Percentiles rank a stretch among this genome's conserved stretches.
phyloP scores from a whole-genome alignment of 2,113 vertebrate species.

The Lasiurus cinereus region DNA sequence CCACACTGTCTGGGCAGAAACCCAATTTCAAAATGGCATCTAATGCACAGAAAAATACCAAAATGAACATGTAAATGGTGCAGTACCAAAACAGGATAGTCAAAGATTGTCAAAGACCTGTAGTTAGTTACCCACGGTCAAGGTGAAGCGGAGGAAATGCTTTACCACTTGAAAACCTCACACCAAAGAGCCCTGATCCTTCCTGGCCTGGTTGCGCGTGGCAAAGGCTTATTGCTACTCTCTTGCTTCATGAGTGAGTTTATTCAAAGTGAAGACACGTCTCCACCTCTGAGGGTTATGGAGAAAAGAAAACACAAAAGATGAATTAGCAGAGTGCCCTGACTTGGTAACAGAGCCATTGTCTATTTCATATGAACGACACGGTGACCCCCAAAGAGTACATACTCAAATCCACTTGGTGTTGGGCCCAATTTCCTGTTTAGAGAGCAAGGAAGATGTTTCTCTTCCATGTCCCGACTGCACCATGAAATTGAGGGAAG shows the following conservation, averaged over 20 bases:
- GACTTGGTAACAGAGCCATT: neutral
- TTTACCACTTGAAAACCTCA: neutral
- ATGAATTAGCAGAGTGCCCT: neutral
- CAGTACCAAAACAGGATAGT: neutral
- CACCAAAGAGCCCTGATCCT: neutral
- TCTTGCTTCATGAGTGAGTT: constrained; percentile 19
- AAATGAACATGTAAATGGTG: neutral
- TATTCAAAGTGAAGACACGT: constrained; percentile 44
- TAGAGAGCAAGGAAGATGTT: constrained; percentile 62
- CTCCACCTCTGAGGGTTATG: neutral
- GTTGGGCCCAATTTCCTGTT: constrained; percentile 66
- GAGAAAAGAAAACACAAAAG: neutral
- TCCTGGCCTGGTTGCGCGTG: neutral
- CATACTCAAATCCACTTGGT: constrained; percentile 56
- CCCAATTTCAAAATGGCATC: neutral
- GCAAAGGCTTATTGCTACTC: neutral
- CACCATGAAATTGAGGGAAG: constrained; percentile 79
- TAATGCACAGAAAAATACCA: neutral
- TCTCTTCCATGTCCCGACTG: constrained; percentile 70
- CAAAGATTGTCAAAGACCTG: neutral
- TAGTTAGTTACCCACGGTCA: neutral
- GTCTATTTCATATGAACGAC: constrained; percentile 51
- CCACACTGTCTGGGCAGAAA: neutral
- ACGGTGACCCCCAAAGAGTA: neutral
- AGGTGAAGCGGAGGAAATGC: neutral